phyloP scores from a whole-genome alignment of 2,113 vertebrate species.

The Brachirus orientalis region DNA sequence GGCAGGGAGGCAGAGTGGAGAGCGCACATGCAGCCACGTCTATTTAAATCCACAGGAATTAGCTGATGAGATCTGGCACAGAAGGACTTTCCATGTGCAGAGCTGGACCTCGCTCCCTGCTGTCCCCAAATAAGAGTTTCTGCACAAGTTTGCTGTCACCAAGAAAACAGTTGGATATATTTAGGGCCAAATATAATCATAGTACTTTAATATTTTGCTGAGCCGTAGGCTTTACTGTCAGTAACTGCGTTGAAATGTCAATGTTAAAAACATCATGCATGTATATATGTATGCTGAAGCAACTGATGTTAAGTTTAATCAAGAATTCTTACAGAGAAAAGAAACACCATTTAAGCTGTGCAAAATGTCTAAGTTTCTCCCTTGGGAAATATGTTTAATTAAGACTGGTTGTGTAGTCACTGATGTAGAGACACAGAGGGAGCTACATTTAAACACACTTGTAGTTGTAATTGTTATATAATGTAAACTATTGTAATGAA shows the following conservation, averaged over 20 bases:
- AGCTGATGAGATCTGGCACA: constrained; percentile 20
- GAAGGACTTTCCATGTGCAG: too few relatives aligned
- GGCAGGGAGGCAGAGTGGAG: too few relatives aligned
- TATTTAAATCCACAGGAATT: constrained; percentile 46
- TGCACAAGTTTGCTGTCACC: constrained; percentile 7
- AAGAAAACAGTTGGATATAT: constrained; percentile 14
- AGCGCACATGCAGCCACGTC: constrained; percentile 29
- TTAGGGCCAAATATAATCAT: constrained; percentile 15
- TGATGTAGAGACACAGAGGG: constrained; percentile 31
- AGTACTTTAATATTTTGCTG: too few relatives aligned
- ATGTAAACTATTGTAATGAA: too few relatives aligned
- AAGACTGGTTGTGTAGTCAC: constrained; percentile 52
- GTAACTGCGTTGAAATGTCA: too few relatives aligned
- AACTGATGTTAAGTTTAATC: neutral
- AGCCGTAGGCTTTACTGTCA: too few relatives aligned
- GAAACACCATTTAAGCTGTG: neutral
- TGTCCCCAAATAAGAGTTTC: neutral
- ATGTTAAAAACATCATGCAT: too few relatives aligned
- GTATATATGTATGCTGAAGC: too few relatives aligned
- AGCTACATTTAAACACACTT: constrained; percentile 23
- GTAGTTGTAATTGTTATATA: too few relatives aligned
- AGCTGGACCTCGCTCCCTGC: too few relatives aligned
- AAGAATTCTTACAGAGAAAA: too few relatives aligned
- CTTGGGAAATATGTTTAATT: constrained; percentile 48
- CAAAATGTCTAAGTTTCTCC: constrained; percentile 19